phyloP scores from a whole-genome alignment of 92 coral and sea anemone species.

The Paramuricea clavata region DNA sequence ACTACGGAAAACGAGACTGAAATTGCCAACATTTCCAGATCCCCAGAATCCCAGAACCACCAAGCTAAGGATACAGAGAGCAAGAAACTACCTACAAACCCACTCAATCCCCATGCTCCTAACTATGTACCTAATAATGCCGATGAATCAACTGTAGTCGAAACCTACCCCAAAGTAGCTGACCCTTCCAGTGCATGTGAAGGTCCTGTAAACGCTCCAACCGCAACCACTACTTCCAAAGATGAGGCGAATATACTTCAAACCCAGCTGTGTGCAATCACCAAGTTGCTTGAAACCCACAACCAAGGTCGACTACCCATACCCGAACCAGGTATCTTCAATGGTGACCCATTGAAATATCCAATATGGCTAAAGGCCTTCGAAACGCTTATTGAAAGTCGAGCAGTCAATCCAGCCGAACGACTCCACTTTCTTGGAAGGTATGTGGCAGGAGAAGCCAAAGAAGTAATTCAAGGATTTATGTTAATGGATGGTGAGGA shows the following conservation, averaged over 20 bases:
- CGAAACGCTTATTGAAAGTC: conserved; percentile 62
- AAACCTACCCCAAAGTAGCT: neutral
- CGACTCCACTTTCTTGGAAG: conserved; percentile 64
- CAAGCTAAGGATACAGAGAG: neutral
- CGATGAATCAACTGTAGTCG: neutral
- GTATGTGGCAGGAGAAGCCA: conserved; percentile 68
- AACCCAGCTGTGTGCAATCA: neutral
- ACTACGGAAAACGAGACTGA: neutral
- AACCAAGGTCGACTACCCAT: conserved; percentile 54
- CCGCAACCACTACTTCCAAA: neutral
- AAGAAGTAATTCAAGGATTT: conserved; percentile 69
- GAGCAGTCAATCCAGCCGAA: conserved; percentile 59
- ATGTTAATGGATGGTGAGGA: conserved; percentile 65
- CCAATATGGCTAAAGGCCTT: conserved; percentile 70
- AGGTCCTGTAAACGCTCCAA: neutral
- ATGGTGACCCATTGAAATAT: conserved; percentile 67
- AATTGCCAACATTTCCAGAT: neutral
- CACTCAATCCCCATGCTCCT: neutral
- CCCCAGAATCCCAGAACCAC: neutral
- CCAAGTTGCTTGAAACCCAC: conserved; percentile 51
- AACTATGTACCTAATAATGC: too few species aligned
- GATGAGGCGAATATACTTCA: neutral
- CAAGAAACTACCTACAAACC: neutral
- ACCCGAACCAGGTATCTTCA: conserved; percentile 69
- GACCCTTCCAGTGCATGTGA: neutral